Evolutionary conservation across 2,888 invertebrate genomes (phyloP).

Genomic region (Ophion obscuratus): DNA sequence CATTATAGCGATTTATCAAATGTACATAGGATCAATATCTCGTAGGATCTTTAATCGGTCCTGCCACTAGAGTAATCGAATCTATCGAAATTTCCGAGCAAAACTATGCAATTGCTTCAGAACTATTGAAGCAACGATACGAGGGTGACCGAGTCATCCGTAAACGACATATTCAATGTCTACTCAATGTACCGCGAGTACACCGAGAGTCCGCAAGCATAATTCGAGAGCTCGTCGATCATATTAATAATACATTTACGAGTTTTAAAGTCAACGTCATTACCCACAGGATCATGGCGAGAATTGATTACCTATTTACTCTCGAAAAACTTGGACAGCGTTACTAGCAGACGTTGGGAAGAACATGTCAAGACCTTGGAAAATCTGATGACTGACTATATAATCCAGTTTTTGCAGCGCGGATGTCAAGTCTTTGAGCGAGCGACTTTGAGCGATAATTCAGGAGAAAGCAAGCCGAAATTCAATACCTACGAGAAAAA

Average conservation of each 20-base stretch:
- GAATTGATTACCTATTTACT: constrained; percentile 60
- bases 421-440: neutral
- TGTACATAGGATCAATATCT: constrained; percentile 65
- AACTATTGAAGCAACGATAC: constrained; percentile 58
- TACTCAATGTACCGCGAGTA: constrained; percentile 58
- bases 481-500: too few relatives aligned
- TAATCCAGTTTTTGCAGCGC: neutral
- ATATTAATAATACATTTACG: constrained; percentile 63
- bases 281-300: constrained; percentile 61
- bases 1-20: constrained; percentile 9
- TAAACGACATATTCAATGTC: constrained; percentile 61
- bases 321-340: constrained; percentile 55
- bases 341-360: constrained; percentile 63
- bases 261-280: constrained; percentile 50
- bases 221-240: constrained; percentile 59
- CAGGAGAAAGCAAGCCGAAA: too few relatives aligned
- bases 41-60: constrained; percentile 31
- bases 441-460: too few relatives aligned
- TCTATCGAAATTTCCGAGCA: constrained; percentile 58
- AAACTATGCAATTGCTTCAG: constrained; percentile 63
- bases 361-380: neutral
- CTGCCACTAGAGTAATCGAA: constrained; percentile 61
- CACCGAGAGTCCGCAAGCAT: constrained; percentile 56
- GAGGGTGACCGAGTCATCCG: constrained; percentile 62
- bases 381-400: too few relatives aligned